A percentile compares a stretch with the other conserved stretches of the same genome.
phyloP scores from a whole-genome alignment of 1,140 invertebrate genomes.

The Drosophila suzukii region DNA sequence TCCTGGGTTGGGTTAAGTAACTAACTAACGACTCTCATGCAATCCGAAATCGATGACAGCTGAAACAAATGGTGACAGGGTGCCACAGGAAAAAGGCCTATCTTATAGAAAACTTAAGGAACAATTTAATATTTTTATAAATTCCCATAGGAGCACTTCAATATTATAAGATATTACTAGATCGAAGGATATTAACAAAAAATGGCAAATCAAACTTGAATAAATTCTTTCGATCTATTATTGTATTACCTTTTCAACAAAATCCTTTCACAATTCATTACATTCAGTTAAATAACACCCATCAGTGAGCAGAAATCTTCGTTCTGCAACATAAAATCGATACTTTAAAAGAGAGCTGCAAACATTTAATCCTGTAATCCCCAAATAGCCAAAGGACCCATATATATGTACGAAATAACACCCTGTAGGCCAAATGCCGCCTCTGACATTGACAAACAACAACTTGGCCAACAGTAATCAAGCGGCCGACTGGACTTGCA shows the following conservation, averaged over 20 bases:
- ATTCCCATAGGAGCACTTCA: too few relatives aligned
- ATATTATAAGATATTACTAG: too few relatives aligned
- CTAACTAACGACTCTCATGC: slow-evolving; percentile 48
- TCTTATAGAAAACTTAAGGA: background rate
- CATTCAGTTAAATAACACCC: too few relatives aligned
- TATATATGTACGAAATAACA: background rate
- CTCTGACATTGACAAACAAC: slow-evolving; percentile 37
- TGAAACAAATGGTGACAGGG: slow-evolving; percentile 18
- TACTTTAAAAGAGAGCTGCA: too few relatives aligned
- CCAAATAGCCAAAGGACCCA: slow-evolving; percentile 1
- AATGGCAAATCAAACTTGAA: too few relatives aligned
- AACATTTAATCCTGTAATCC: background rate
- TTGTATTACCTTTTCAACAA: too few relatives aligned
- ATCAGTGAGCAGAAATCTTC: too few relatives aligned
- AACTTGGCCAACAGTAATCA: slow-evolving; percentile 13
- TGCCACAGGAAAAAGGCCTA: background rate
- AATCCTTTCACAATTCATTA: too few relatives aligned
- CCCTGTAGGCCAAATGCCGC: slow-evolving; percentile 27
- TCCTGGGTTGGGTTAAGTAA: slow-evolving; percentile 36
- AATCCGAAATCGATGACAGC: slow-evolving; percentile 44
- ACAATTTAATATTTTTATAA: too few relatives aligned
- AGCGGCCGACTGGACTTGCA: slow-evolving; percentile 14
- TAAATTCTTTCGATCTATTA: too few relatives aligned
- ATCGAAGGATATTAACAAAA: too few relatives aligned
- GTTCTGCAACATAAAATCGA: too few relatives aligned